These are phyloP conservation scores for Agrilus cyanescens DNA, from an alignment of 2,888 invertebrate species.

Conservation along the genomic window DNA sequence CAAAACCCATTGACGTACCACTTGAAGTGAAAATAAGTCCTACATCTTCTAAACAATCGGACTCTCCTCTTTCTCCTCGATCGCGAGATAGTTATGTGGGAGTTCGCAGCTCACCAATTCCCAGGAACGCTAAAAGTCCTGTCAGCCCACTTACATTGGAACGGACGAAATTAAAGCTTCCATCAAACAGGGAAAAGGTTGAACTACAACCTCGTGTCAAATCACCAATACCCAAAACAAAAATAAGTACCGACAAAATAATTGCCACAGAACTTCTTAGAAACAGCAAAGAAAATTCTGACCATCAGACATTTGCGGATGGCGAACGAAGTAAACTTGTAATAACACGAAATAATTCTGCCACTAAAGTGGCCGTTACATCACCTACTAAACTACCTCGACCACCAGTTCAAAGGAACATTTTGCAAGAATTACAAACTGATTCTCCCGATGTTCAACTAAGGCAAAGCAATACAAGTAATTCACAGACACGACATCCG, in stretches of 20 bases:
- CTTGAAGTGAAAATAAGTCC: no score
- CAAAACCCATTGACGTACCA: no score
- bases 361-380: no score
- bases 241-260: conserved; percentile 31
- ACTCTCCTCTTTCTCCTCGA: conserved; percentile 7
- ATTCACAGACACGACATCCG: no score
- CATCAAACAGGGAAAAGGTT: conserved; percentile 29
- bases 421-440: no score
- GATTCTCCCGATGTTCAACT: no score
- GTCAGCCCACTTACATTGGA: conserved; percentile 26
- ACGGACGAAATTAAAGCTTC: conserved; percentile 28
- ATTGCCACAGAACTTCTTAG: conserved; percentile 32
- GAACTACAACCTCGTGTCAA: conserved; percentile 30
- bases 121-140: conserved; percentile 3
- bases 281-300: conserved; percentile 9
- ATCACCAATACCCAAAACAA: conserved; percentile 31
- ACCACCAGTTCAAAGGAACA: no score
- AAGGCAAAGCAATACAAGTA: no score
- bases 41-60: conserved; percentile 3
- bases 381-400: no score
- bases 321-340: no score
- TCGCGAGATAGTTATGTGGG: conserved; percentile 4
- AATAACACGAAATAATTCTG: no score
- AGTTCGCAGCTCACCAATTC: conserved; percentile 8
- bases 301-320: no score